phyloP scores from a whole-genome alignment of 2,888 invertebrate species.

The Bellardia bayeri region DNA sequence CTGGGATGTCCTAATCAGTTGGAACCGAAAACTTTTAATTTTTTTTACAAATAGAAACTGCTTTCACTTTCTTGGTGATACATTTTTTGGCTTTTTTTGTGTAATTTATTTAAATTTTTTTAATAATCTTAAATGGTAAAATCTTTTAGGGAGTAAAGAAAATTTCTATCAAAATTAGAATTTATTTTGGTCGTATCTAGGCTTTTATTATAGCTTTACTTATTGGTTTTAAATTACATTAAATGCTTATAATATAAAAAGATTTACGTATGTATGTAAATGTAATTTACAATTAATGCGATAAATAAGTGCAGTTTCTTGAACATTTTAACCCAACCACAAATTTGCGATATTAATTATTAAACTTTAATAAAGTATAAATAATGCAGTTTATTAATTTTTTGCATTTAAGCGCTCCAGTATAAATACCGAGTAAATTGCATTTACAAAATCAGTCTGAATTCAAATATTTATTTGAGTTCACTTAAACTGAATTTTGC shows the following conservation, averaged over 20 bases:
- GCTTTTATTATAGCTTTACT: not conserved
- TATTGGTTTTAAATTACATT: not conserved
- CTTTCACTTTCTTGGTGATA: too few relatives aligned
- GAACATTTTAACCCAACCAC: constrained; percentile 52
- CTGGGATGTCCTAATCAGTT: too few relatives aligned
- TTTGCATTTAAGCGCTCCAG: not conserved
- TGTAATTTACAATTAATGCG: not conserved
- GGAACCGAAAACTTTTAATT: too few relatives aligned
- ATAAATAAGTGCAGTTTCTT: constrained; percentile 36
- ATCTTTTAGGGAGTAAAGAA: too few relatives aligned
- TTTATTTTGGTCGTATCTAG: too few relatives aligned
- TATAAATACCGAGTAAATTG: constrained; percentile 60
- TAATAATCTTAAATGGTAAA: not conserved
- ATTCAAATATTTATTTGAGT: constrained; percentile 37
- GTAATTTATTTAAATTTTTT: too few relatives aligned
- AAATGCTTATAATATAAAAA: not conserved
- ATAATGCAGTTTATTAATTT: not conserved
- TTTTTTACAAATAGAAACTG: too few relatives aligned
- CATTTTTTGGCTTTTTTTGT: too few relatives aligned
- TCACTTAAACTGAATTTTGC: not conserved
- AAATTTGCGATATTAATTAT: constrained; percentile 56
- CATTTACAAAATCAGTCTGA: constrained; percentile 39
- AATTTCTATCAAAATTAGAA: too few relatives aligned
- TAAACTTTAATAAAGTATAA: constrained; percentile 6
- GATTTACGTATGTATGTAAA: too few relatives aligned